Evolutionary conservation across 1,140 invertebrate genomes (phyloP), one percentile per base, ranked within the genome.

Genomic region (Drosophila orena): DNA sequence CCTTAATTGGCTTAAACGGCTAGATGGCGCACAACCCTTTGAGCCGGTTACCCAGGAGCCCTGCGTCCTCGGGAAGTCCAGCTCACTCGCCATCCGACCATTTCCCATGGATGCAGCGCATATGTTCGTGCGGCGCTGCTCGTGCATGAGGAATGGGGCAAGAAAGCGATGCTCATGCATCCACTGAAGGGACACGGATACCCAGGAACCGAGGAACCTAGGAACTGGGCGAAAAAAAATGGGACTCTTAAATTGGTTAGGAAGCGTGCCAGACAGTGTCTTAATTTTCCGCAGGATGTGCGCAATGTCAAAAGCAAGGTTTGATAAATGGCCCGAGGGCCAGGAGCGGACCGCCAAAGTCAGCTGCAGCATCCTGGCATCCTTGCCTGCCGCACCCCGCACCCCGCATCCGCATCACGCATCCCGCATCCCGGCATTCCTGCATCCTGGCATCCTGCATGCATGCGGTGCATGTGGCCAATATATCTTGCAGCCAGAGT

Each of bases 271-370:
- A 84, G 79, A 75, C 80, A 89, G 76, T 85, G 81, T 85, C 81
- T 85, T 85, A 85, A 85, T 85, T 85, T 85, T 85, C 81, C 81
- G 81, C 81, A 81, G 81, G 81, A 85, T 86, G 81, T 85, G 81
- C 83, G 78, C 81, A 70, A 75, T 85, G 83, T 89, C 84, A 88
- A 84, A 84, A 89, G 66, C 59, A 84, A 88, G 75, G 64, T 79
- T 88, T 88, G 84, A 88, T 88, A 88, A 89, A 88, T 89, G 84
- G 68, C 71, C 27, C 49, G 44, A 7, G 58, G 59, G 43, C 49
- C 53, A 52, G 27, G 22, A 57, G 50, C 58, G 43, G 61, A 61
- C 58, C 56, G 53, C 56, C 59, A 54, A 69, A 69, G 59, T 50
- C 78, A 77, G 50, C 60, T 43, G 47, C 57, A 40, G 47, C 30